These are phyloP conservation scores for Archips crataeganus DNA, from an alignment of 2,888 invertebrate genomes.

Conservation along the genomic window DNA sequence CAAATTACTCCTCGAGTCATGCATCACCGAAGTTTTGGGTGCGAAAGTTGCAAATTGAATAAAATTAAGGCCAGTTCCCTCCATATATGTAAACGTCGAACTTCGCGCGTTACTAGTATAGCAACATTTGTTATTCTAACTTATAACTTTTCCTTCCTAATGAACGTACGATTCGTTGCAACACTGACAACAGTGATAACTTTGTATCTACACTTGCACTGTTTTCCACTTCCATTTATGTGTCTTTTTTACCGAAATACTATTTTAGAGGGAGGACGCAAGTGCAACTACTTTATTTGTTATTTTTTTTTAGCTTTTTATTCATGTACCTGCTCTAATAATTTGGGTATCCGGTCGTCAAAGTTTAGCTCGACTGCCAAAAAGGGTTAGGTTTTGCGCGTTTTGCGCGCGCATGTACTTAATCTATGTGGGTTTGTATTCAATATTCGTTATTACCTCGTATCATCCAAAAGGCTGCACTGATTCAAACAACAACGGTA, in stretches of 20 bases:
- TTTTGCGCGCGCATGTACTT: too few relatives aligned
- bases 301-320: too few relatives aligned
- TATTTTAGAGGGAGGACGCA: background rate
- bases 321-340: too few relatives aligned
- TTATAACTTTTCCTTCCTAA: slow-evolving; percentile 17
- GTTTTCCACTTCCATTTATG: background rate
- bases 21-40: slow-evolving; percentile 82
- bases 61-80: slow-evolving; percentile 73
- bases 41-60: slow-evolving; percentile 81
- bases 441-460: too few relatives aligned
- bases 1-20: slow-evolving; percentile 81
- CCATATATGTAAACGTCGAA: slow-evolving; percentile 39
- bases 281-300: too few relatives aligned
- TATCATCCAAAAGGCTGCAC: too few relatives aligned
- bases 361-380: too few relatives aligned
- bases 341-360: too few relatives aligned
- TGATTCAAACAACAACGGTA: too few relatives aligned
- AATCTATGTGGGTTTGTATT: too few relatives aligned
- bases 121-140: slow-evolving; percentile 39
- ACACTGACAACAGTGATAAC: background rate
- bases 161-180: slow-evolving; percentile 20
- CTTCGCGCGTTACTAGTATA: slow-evolving; percentile 29
- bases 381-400: too few relatives aligned
- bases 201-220: background rate
- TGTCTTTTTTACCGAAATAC: background rate